Evolutionary conservation across 2,888 invertebrate genomes (phyloP).

Genomic region (Parthenolecanium corni): DNA sequence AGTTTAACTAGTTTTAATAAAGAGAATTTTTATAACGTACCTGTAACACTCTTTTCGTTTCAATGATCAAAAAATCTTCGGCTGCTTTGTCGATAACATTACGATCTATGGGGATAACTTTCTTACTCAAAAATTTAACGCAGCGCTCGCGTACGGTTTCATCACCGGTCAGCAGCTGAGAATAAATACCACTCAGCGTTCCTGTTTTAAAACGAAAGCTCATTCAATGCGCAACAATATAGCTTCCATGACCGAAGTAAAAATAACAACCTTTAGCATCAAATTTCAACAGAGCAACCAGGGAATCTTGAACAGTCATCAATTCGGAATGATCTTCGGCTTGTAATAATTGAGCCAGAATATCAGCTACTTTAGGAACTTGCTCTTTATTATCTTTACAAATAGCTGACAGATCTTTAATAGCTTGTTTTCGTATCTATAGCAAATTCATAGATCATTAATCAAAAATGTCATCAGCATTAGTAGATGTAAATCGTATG

Average conservation of each 20-base stretch:
- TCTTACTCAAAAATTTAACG: conserved; percentile 74
- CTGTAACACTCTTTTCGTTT: conserved; percentile 74
- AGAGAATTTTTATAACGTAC: conserved; percentile 40
- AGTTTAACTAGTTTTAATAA: too few species aligned
- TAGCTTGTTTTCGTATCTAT: conserved; percentile 87
- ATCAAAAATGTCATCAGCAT: background rate
- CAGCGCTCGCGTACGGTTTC: conserved; percentile 72
- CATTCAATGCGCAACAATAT: background rate
- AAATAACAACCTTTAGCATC: conserved; percentile 49
- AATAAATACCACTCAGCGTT: conserved; percentile 54
- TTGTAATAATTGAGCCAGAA: conserved; percentile 79
- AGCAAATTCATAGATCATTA: conserved; percentile 33
- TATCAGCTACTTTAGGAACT: conserved; percentile 77
- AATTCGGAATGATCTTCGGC: conserved; percentile 75
- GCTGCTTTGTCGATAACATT: conserved; percentile 69
- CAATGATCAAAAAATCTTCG: conserved; percentile 69
- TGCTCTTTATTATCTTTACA: conserved; percentile 77
- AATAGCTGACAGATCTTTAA: conserved; percentile 75
- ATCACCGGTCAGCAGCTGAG: conserved; percentile 55
- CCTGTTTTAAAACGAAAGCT: conserved; percentile 38
- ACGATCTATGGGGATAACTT: conserved; percentile 65
- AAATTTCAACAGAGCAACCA: conserved; percentile 63
- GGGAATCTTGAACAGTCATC: conserved; percentile 68
- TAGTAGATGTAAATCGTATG: too few species aligned
- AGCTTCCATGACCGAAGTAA: background rate